Percentiles rank a stretch among this genome's conserved stretches.
Conservation (phyloP, 2,113 vertebrate species). For the Stegostoma tigrinum region DNA sequence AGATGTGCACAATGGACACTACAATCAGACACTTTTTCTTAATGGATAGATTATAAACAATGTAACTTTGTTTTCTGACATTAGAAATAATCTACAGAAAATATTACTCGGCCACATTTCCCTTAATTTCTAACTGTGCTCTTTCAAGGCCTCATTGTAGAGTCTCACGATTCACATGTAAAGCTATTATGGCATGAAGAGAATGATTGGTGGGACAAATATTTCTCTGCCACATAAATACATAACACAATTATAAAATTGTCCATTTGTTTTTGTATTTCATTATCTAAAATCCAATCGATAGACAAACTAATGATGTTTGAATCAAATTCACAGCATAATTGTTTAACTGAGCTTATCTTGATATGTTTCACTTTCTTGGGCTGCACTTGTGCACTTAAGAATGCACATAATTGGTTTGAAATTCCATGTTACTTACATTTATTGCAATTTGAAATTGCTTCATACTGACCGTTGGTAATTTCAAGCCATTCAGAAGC, state of each 20-base stretch:
- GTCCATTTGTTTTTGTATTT: background rate
- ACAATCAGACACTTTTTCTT: background rate
- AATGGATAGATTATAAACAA: background rate
- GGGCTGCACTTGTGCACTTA: background rate
- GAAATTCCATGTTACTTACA: background rate
- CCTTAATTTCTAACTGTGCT: background rate
- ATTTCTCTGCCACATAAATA: background rate
- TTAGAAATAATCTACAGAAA: background rate
- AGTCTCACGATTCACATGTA: background rate
- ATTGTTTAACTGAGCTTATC: constrained; percentile 10
- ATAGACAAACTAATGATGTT: background rate
- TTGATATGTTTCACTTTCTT: background rate
- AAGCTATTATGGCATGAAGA: too few species aligned
- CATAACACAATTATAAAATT: background rate
- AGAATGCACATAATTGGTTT: background rate
- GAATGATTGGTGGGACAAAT: background rate
- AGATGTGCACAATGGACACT: too few species aligned
- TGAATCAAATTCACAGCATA: background rate
- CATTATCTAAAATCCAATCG: background rate
- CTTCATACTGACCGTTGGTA: too few species aligned
- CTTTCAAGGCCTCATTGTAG: background rate
- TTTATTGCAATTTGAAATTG: background rate
- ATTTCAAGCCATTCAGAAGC: background rate
- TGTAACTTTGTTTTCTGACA: background rate
- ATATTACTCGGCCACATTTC: background rate